Evolutionary conservation across 2,888 invertebrate species (phyloP).

Genomic region (Xylota segnis): DNA sequence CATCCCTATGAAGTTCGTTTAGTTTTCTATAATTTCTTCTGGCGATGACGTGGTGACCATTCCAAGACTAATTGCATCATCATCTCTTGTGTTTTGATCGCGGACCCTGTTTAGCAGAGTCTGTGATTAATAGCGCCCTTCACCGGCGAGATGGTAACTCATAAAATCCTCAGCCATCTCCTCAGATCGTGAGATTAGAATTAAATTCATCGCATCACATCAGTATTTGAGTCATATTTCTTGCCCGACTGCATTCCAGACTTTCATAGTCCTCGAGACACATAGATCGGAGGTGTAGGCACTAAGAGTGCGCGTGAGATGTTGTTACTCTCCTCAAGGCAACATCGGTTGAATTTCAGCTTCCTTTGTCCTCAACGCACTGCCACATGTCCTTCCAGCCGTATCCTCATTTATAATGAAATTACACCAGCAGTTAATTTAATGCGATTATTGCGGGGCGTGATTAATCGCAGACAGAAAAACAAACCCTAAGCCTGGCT

Average conservation of each 20-base stretch:
- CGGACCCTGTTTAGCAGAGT: neutral
- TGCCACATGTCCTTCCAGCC: slow-evolving; percentile 51
- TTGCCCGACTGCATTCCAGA: slow-evolving; percentile 26
- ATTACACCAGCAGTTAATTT: slow-evolving; percentile 66
- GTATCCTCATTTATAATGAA: slow-evolving; percentile 60
- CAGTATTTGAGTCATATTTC: slow-evolving; percentile 17
- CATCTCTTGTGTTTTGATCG: neutral
- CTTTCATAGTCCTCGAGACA: slow-evolving; percentile 1
- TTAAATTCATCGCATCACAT: slow-evolving; percentile 20
- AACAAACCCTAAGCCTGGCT: slow-evolving; percentile 9
- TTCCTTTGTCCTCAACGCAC: slow-evolving; percentile 44
- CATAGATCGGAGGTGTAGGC: slow-evolving; percentile 19
- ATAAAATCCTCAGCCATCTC: slow-evolving; percentile 12
- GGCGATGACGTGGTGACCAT: neutral
- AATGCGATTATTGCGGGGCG: slow-evolving; percentile 70
- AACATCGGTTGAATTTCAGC: neutral
- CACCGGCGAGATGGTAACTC: slow-evolving; percentile 12
- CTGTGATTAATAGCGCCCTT: slow-evolving; percentile 13
- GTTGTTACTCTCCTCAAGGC: slow-evolving; percentile 11
- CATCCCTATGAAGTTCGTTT: too few species aligned
- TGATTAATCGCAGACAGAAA: slow-evolving; percentile 62
- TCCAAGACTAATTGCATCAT: neutral
- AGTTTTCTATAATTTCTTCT: too few species aligned
- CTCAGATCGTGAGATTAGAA: slow-evolving; percentile 33
- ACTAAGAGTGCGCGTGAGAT: neutral